Conservation (phyloP, 2,888 invertebrate species). For the Baccha elongata region DNA sequence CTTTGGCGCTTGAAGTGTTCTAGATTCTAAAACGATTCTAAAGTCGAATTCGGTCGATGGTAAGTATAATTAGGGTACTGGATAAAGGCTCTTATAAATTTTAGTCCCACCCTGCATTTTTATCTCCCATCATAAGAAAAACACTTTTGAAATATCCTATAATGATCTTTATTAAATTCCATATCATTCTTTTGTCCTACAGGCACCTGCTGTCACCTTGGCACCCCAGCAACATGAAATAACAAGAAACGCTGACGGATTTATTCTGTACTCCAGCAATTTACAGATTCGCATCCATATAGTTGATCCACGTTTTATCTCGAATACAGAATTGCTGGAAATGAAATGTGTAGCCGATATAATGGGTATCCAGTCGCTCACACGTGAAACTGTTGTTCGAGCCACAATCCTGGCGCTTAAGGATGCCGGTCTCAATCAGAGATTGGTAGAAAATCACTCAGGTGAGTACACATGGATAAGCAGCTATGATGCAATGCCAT, state of each 20-base stretch:
- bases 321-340: constrained; percentile 80
- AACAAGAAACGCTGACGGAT: constrained; percentile 80
- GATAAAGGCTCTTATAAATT: background rate
- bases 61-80: too few relatives aligned
- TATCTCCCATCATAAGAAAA: background rate
- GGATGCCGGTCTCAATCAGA: constrained; percentile 81
- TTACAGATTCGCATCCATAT: constrained; percentile 81
- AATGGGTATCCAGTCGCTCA: constrained; percentile 78
- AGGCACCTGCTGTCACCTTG: constrained; percentile 80
- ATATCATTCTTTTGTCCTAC: constrained; percentile 32
- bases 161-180: constrained; percentile 40
- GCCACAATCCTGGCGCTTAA: constrained; percentile 80
- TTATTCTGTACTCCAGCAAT: constrained; percentile 80
- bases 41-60: too few relatives aligned
- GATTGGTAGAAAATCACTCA: constrained; percentile 78
- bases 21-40: too few relatives aligned
- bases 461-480: constrained; percentile 42
- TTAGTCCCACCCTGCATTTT: background rate
- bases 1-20: too few relatives aligned
- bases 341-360: constrained; percentile 81
- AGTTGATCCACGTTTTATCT: constrained; percentile 80
- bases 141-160: constrained; percentile 8
- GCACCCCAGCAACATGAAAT: constrained; percentile 81
- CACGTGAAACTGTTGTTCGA: constrained; percentile 78
- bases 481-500: constrained; percentile 3